Evolutionary conservation across 2,797 vertebrate genomes (phyloP), one percentile per base, ranked within the genome.

Genomic region (Acrocephalus scirpaceus): DNA sequence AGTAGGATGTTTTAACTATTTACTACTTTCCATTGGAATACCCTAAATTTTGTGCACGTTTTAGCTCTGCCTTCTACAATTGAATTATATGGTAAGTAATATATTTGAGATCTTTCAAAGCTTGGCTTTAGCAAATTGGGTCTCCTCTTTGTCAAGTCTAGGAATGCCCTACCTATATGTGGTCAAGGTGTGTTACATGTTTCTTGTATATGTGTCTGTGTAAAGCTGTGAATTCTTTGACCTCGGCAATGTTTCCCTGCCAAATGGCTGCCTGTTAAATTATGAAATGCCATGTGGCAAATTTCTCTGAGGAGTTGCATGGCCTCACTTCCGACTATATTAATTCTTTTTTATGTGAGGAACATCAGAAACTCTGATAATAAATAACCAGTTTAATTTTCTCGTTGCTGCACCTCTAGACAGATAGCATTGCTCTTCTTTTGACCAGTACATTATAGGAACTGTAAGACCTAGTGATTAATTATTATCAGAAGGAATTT

Each of bases 101-200:
- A n/a, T 7, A 32, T 62, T 53, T 3, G 3, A 18, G 19, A 71
- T 15, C 29, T 67, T 38, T 74, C 50, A 65, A 22, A 80, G 9
- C 14, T 75, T 81, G 32, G 5, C 36, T 44, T 30, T 67, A 80
- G 29, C 9, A 83, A 80, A 60, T 53, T 38, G 66, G 8, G 4
- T 83, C 30, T 67, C 2, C 2, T 20, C 23, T 80, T 72, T 61
- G 26, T 61, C 36, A 53, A 53, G 6, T 40, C 36, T 61, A 17
- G 57, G 32, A 80, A 45, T 61, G 45, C 18, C 47, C 21, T 76
- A 38, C 19, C 25, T 56, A 20, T 48, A 30, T 40, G 13, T 66
- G 42, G 5, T 53, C 22, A 53, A 42, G 40, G 4, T 1, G 1
- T 11, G 1, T 23, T 45, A 48, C 0, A 3, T 69, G 16, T 61